Percentiles rank a stretch among this genome's conserved stretches.
These are phyloP conservation scores for Bathynomus jamesi DNA, from an alignment of 1,140 invertebrate species.

Conservation along the genomic window DNA sequence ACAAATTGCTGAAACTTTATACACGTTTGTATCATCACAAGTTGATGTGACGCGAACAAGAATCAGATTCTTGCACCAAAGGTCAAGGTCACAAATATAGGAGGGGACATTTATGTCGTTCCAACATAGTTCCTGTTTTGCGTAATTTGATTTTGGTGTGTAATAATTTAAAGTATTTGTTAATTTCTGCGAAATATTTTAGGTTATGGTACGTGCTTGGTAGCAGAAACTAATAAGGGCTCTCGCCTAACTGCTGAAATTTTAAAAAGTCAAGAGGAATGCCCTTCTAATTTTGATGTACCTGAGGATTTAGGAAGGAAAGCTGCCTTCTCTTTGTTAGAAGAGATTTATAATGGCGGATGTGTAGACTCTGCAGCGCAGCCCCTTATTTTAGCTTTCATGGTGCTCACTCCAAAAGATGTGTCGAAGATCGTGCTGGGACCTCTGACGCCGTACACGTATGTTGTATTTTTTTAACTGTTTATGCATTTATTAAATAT, in stretches of 20 bases:
- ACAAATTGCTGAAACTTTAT: too few species aligned
- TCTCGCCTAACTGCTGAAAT: slow-evolving; percentile 57
- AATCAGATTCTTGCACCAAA: too few species aligned
- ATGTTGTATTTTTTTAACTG: slow-evolving; percentile 39
- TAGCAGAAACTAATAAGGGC: slow-evolving; percentile 86
- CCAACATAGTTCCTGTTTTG: too few species aligned
- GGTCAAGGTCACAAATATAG: too few species aligned
- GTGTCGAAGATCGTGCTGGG: slow-evolving; percentile 79
- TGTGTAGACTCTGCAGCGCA: slow-evolving; percentile 84
- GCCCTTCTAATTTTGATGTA: background rate
- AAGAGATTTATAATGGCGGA: slow-evolving; percentile 91
- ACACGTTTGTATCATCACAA: too few species aligned
- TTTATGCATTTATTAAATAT: background rate
- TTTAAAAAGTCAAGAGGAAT: slow-evolving; percentile 1
- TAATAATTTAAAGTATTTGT: too few species aligned
- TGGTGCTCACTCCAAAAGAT: slow-evolving; percentile 90
- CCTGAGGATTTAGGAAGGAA: slow-evolving; percentile 86
- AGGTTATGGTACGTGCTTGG: slow-evolving; percentile 64
- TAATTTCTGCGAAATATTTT: too few species aligned
- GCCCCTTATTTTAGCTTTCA: slow-evolving; percentile 72
- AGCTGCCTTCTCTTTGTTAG: slow-evolving; percentile 68
- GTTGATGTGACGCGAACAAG: too few species aligned
- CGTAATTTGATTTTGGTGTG: too few species aligned
- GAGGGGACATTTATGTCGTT: too few species aligned
- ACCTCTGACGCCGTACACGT: slow-evolving; percentile 61